phyloP scores from a whole-genome alignment of 1,140 invertebrate genomes.

The Drosophila lacteicornis region DNA sequence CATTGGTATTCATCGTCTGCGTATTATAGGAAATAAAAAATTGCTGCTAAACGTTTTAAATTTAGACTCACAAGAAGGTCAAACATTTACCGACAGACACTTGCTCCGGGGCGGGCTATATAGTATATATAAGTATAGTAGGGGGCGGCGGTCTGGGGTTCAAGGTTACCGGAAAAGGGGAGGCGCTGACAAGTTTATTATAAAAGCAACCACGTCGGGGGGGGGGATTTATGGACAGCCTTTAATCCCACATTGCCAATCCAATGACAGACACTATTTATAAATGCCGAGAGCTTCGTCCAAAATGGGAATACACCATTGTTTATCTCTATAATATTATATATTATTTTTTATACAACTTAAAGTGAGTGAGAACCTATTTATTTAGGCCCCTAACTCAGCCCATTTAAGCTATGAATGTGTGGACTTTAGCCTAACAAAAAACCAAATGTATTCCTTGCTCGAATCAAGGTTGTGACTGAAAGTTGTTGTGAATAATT shows the following conservation, averaged over 20 bases:
- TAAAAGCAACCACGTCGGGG: constrained; percentile 47
- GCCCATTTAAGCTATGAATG: background rate
- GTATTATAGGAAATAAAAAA: constrained; percentile 33
- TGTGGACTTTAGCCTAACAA: background rate
- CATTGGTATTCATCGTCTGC: constrained; percentile 24
- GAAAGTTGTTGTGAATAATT: constrained; percentile 29
- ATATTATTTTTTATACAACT: no score
- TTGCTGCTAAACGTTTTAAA: constrained; percentile 36
- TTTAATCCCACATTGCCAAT: constrained; percentile 28
- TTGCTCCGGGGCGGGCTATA: background rate
- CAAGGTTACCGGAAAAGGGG: constrained; percentile 19
- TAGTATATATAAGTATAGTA: background rate
- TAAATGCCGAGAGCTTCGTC: constrained; percentile 6
- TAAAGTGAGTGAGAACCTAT: no score
- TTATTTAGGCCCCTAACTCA: no score
- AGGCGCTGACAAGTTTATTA: constrained; percentile 64
- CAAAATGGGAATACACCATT: no score
- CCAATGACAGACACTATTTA: constrained; percentile 38
- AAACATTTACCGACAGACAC: constrained; percentile 12
- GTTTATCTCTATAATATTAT: no score
- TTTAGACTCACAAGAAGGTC: constrained; percentile 45
- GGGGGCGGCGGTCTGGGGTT: background rate
- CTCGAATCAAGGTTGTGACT: constrained; percentile 29
- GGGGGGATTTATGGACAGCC: background rate
- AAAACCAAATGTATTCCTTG: no score